Evolutionary conservation across 2,113 vertebrate species (phyloP).

Genomic region (Mohoua ochrocephala): DNA sequence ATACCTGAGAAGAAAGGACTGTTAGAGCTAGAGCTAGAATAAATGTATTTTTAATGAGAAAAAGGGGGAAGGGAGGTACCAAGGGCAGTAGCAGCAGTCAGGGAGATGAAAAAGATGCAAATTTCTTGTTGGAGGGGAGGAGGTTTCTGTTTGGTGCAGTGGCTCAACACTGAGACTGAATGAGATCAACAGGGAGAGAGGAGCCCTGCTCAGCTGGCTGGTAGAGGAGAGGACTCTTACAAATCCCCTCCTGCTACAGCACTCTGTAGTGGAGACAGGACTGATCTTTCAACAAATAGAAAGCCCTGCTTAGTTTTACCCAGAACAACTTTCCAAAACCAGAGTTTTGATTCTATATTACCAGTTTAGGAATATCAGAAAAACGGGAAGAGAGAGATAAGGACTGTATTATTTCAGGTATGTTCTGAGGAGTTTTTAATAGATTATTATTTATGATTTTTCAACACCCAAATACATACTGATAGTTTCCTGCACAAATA

Average conservation of each 20-base stretch:
- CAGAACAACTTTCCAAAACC: background rate
- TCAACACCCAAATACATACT: background rate
- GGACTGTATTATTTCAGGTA: background rate
- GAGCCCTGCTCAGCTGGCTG: background rate
- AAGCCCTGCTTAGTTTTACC: background rate
- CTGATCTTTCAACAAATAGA: background rate
- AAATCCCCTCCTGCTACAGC: background rate
- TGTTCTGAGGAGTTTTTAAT: background rate
- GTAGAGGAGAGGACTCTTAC: background rate
- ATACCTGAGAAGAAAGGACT: background rate
- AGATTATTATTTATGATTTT: background rate
- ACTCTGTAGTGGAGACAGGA: background rate
- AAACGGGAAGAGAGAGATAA: background rate
- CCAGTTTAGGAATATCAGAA: background rate
- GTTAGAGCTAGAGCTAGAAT: background rate
- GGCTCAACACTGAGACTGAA: background rate
- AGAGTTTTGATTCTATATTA: background rate
- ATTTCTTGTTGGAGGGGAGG: background rate
- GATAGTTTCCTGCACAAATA: background rate
- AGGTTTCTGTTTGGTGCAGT: background rate
- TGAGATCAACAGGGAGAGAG: background rate
- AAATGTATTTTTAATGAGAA: background rate
- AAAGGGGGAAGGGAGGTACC: background rate
- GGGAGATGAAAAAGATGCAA: background rate
- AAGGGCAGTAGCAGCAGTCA: background rate